These are phyloP conservation scores for Syritta pipiens DNA, from an alignment of 2,888 invertebrate species.

Conservation along the genomic window DNA sequence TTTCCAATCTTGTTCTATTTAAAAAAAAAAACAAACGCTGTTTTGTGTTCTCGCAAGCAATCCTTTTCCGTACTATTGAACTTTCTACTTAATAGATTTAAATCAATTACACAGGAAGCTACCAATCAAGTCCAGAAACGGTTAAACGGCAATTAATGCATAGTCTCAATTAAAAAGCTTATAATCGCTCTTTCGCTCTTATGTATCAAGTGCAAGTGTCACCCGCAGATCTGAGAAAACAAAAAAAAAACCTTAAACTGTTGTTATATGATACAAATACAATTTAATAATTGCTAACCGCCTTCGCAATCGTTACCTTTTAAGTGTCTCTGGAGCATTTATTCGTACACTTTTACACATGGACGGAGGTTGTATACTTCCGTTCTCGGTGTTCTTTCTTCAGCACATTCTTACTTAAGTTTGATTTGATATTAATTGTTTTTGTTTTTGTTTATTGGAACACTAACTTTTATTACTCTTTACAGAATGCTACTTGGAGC, in stretches of 20 bases:
- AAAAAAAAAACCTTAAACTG: neutral
- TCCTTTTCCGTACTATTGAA: too few relatives aligned
- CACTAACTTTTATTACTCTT: constrained; percentile 1
- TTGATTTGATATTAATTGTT: constrained; percentile 48
- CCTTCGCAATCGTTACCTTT: constrained; percentile 1
- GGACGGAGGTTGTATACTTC: too few relatives aligned
- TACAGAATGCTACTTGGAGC: constrained; percentile 74
- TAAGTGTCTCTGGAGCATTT: constrained; percentile 21
- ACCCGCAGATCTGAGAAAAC: neutral
- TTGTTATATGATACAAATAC: too few relatives aligned
- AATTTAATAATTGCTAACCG: constrained; percentile 25
- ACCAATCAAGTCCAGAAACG: too few relatives aligned
- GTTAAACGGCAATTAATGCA: too few relatives aligned
- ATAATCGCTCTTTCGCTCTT: neutral
- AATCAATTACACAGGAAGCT: too few relatives aligned
- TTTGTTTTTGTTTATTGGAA: constrained; percentile 16
- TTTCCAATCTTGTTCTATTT: too few relatives aligned
- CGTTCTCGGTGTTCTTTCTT: too few relatives aligned
- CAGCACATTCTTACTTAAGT: too few relatives aligned
- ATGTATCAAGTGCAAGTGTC: neutral
- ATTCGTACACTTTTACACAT: constrained; percentile 14
- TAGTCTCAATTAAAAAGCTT: neutral
- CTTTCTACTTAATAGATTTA: too few relatives aligned
- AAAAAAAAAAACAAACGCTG: too few relatives aligned
- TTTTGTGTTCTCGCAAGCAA: too few relatives aligned